Evolutionary conservation across 2,113 vertebrate genomes (phyloP), one percentile per base, ranked within the genome.

Genomic region (Thalassoma bifasciatum): DNA sequence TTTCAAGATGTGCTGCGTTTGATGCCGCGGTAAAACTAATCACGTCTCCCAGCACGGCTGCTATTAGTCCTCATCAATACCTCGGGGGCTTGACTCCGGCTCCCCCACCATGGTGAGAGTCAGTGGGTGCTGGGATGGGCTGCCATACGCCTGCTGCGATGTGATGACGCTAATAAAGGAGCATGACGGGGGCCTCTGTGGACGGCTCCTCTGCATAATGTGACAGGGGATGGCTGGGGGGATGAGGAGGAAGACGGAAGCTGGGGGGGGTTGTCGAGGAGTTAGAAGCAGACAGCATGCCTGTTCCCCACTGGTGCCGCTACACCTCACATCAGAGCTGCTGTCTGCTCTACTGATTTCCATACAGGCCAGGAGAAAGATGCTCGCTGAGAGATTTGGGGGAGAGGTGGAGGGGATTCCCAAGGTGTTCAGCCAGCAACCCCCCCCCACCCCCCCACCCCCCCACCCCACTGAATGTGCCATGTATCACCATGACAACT

Each of bases 401-500:
- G 3, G 16, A 26, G 53, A 34, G 53, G 57, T 50, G 71, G 17
- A 80, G 70, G 89, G 82, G 86, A 88, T 91, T 91, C 92, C 92
- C 84, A 83, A 85, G 91, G 86, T 91, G 81, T 84, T 84, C 60
- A 82, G 65, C 65, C 80, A 80, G 72, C 61, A 69, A 66, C 81
- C 80, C 77, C 73, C 69, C 64, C 73, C 58, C 65, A 75, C 74
- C 71, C 63, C 73, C 61, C 65, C 44, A 79, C 78, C 74, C 70
- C 63, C 73, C 81, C 80, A 75, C 73, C 71, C 64, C 72, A 56
- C 63, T 46, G 71, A 89, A 84, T 38, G 63, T 84, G 88, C 77
- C 83, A 30, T 36, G 42, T 66, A 85, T 95, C 91, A 90, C 94
- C 93, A 95, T 95, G 93, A 93, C 91, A 89, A 95, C 93, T 57